Evolutionary conservation across 2,888 invertebrate species (phyloP).

Genomic region (Itoplectis maculator): DNA sequence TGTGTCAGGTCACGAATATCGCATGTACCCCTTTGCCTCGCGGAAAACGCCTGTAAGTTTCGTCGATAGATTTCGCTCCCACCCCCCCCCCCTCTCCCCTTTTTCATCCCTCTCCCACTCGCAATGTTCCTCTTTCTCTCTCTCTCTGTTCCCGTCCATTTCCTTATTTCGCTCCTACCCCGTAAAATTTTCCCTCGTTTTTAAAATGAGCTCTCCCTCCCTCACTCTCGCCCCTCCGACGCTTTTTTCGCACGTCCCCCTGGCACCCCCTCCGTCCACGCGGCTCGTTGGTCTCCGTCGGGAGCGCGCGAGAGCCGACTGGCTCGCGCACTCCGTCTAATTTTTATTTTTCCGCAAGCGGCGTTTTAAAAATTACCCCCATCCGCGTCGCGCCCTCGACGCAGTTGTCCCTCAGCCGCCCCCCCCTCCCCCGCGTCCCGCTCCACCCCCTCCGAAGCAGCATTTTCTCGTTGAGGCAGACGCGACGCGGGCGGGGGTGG

Average conservation of each 20-base stretch:
- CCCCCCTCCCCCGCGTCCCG: conserved; percentile 6
- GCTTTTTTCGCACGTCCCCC: background rate
- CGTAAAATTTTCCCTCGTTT: background rate
- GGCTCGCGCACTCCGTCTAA: conserved; percentile 74
- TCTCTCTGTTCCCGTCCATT: conserved; percentile 60
- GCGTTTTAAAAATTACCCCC: conserved; percentile 82
- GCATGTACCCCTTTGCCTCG: conserved; percentile 64
- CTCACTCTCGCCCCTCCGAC: conserved; percentile 42
- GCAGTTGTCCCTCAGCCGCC: conserved; percentile 41
- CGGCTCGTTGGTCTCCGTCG: conserved; percentile 41
- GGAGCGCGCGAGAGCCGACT: conserved; percentile 57
- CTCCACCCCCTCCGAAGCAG: conserved; percentile 12
- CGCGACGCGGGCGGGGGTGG: conserved; percentile 51
- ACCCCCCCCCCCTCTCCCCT: too few relatives aligned
- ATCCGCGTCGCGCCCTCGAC: conserved; percentile 53
- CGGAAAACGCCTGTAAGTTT: conserved; percentile 77
- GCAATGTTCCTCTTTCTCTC: conserved; percentile 37
- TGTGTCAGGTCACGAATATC: conserved; percentile 15
- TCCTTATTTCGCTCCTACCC: conserved; percentile 24
- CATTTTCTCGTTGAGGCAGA: conserved; percentile 42
- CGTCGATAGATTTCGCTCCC: conserved; percentile 67
- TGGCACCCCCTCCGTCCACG: background rate
- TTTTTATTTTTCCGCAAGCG: conserved; percentile 83
- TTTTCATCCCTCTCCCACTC: background rate
- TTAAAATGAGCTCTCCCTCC: conserved; percentile 69